Evolutionary conservation across 2,888 invertebrate genomes (phyloP).

Genomic region (Oscheius sp.): DNA sequence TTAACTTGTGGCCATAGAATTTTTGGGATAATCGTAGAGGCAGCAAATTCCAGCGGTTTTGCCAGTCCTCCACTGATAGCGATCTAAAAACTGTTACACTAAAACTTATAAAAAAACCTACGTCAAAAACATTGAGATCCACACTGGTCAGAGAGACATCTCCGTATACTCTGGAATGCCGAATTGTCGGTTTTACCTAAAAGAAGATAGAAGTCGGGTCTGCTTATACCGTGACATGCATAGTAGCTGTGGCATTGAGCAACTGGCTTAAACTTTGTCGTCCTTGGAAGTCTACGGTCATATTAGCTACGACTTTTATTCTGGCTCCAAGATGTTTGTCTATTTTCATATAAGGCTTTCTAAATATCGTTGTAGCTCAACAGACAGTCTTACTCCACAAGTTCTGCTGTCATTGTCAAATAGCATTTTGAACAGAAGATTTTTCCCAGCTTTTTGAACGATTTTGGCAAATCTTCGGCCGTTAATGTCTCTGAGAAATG

Average conservation of each 20-base stretch:
- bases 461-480: conserved; percentile 56
- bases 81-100: conserved; percentile 42
- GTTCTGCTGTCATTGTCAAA: conserved; percentile 61
- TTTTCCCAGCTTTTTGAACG: conserved; percentile 62
- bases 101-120: conserved; percentile 33
- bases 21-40: conserved; percentile 67
- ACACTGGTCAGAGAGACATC: conserved; percentile 70
- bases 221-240: conserved; percentile 62
- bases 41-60: conserved; percentile 64
- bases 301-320: conserved; percentile 58
- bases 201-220: not conserved
- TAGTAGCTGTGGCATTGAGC: conserved; percentile 61
- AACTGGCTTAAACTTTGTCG: conserved; percentile 61
- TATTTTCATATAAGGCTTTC: conserved; percentile 64
- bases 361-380: conserved; percentile 38
- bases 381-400: conserved; percentile 57
- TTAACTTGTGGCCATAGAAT: conserved; percentile 72
- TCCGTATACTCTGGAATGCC: conserved; percentile 68
- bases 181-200: conserved; percentile 68
- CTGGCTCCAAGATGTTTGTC: conserved; percentile 64
- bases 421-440: conserved; percentile 69
- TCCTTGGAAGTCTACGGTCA: conserved; percentile 56
- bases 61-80: conserved; percentile 68
- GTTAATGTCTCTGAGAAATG: conserved; percentile 49
- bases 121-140: conserved; percentile 71